A percentile compares a stretch with the other conserved stretches of the same genome.
phyloP scores from a whole-genome alignment of 1,140 invertebrate species.

The Neodiprion lecontei region DNA sequence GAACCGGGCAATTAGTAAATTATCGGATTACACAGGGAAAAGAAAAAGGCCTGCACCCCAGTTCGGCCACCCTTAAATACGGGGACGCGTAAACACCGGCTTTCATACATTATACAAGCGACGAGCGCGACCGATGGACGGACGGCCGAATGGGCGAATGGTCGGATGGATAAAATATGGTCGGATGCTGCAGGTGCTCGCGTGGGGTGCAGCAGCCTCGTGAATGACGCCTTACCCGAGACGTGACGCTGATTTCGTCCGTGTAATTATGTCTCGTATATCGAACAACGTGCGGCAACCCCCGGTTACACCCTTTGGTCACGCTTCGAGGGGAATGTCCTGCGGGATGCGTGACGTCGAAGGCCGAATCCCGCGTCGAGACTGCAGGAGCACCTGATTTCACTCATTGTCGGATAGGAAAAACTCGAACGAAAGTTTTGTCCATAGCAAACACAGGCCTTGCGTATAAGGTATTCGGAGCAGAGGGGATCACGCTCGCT shows the following conservation, averaged over 20 bases:
- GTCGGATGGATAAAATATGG: neutral
- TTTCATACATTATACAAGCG: neutral
- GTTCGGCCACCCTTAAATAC: neutral
- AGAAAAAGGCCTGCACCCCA: neutral
- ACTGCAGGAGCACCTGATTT: conserved; percentile 38
- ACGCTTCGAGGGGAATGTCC: conserved; percentile 28
- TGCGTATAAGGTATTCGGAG: neutral
- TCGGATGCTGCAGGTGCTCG: neutral
- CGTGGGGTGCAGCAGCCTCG: neutral
- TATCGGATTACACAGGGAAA: neutral
- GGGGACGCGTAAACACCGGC: neutral
- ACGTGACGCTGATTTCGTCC: conserved; percentile 47
- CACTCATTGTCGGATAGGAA: conserved; percentile 32
- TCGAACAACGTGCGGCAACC: neutral
- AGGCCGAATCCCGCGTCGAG: conserved; percentile 26
- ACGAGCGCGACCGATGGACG: neutral
- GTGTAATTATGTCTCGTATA: conserved; percentile 48
- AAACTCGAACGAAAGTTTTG: too few relatives aligned
- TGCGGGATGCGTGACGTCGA: too few relatives aligned
- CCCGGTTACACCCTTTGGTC: conserved; percentile 37
- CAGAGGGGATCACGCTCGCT: too few relatives aligned
- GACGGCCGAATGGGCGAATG: too few relatives aligned
- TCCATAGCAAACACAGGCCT: neutral
- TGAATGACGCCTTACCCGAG: conserved; percentile 36
- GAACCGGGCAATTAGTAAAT: neutral